These are phyloP conservation scores for Chaetodon trifasciatus DNA, from an alignment of 2,797 vertebrate species.

Conservation along the genomic window DNA sequence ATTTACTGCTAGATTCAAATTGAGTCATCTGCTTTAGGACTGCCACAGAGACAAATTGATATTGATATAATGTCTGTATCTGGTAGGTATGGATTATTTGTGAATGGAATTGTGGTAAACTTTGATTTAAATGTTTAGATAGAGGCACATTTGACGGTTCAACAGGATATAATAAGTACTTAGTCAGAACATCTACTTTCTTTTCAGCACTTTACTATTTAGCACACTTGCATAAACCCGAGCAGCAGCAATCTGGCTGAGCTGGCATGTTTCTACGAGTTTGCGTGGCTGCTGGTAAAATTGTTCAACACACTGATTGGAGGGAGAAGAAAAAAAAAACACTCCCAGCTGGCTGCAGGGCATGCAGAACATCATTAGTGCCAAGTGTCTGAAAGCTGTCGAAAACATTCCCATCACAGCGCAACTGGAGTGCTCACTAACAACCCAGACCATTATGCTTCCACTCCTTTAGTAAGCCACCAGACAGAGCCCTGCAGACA, in stretches of 20 bases:
- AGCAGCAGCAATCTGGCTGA: constrained; percentile 31
- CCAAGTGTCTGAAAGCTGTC: constrained; percentile 81
- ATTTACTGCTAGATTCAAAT: constrained; percentile 27
- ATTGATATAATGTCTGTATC: not conserved
- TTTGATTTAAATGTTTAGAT: constrained; percentile 1
- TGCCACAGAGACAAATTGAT: not conserved
- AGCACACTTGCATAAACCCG: not conserved
- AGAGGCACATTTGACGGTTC: not conserved
- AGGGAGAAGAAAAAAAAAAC: constrained; percentile 33
- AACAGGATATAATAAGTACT: not conserved
- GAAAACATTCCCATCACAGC: constrained; percentile 75
- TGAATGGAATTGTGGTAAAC: not conserved
- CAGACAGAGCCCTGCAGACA: constrained; percentile 62
- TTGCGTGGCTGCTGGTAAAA: constrained; percentile 62
- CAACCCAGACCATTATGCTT: constrained; percentile 70
- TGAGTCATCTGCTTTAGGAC: constrained; percentile 2
- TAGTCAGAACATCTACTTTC: not conserved
- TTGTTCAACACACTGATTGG: constrained; percentile 59
- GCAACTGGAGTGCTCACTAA: constrained; percentile 76
- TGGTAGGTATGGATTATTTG: not conserved
- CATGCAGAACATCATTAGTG: constrained; percentile 77
- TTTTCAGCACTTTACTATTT: constrained; percentile 2
- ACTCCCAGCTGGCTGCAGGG: constrained; percentile 62
- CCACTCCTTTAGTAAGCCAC: constrained; percentile 34
- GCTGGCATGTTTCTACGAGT: constrained; percentile 52